These are phyloP conservation scores for Camptogramma bilineatum DNA, from an alignment of 2,888 invertebrate genomes.

Conservation along the genomic window DNA sequence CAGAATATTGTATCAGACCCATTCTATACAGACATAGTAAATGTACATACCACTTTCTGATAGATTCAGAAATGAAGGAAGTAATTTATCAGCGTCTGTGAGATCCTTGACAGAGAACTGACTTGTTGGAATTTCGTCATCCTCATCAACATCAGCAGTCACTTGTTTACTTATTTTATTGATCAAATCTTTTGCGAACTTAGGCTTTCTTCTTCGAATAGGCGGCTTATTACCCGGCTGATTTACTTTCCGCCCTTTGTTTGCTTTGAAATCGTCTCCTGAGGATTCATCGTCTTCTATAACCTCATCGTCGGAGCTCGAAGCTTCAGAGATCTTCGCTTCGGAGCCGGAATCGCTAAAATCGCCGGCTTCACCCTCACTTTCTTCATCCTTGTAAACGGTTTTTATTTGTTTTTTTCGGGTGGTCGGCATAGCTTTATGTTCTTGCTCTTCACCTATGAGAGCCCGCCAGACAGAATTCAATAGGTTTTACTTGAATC, in stretches of 20 bases:
- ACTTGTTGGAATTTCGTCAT: slow-evolving; percentile 46
- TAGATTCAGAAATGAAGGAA: slow-evolving; percentile 76
- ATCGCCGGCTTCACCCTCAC: slow-evolving; percentile 69
- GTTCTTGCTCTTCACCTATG: not conserved
- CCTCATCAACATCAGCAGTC: slow-evolving; percentile 48
- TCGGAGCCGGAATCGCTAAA: slow-evolving; percentile 83
- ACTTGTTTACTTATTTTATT: slow-evolving; percentile 64
- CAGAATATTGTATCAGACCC: too few species aligned
- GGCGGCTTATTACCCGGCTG: slow-evolving; percentile 31
- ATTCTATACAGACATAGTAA: not conserved
- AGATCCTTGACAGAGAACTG: slow-evolving; percentile 74
- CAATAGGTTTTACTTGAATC: too few species aligned
- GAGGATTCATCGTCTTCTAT: slow-evolving; percentile 59
- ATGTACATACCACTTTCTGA: slow-evolving; percentile 79
- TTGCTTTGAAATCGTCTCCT: slow-evolving; percentile 63
- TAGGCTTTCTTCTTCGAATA: slow-evolving; percentile 49
- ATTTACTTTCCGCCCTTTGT: slow-evolving; percentile 39
- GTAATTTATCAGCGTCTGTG: slow-evolving; percentile 75
- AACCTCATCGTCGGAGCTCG: slow-evolving; percentile 50
- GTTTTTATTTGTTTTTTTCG: slow-evolving; percentile 76
- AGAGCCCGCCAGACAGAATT: not conserved
- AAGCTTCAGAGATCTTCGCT: slow-evolving; percentile 70
- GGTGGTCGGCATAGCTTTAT: slow-evolving; percentile 66
- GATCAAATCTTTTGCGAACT: slow-evolving; percentile 63
- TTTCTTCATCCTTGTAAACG: slow-evolving; percentile 74